Base-by-base conservation (phyloP, 2,113 vertebrate genomes). In the Centrocercus urophasianus region DNA sequence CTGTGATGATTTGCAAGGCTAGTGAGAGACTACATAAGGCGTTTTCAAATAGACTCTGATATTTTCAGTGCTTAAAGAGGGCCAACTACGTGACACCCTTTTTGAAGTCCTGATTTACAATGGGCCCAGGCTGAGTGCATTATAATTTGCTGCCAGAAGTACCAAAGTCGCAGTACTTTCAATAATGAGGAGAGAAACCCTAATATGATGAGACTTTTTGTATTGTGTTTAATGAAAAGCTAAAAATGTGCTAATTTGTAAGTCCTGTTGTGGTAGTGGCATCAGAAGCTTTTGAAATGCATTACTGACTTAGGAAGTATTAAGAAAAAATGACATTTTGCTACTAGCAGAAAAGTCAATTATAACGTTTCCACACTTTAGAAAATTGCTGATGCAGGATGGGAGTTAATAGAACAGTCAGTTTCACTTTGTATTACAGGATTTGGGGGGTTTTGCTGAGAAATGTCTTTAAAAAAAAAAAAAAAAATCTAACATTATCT, bases 1-100 rank as follows among this genome's bases (percentile, higher is more conserved):
- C 96, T 96, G 97, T 9, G 93, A 96, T 97, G 97, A 98, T 98
- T 98, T 97, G 97, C 97, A 97, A 98, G 96, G 96, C 96, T 95
- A 90, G 93, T 89, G 93, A 93, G 93, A 93, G 94, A 74, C 90
- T 92, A 63, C 96, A 96, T 72, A 69, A 96, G 95, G 96, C 57
- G 30, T 97, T 97, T 97, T 95, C 95, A 77, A 96, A 96, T 89
- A 97, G 96, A 97, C 96, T 93, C 93, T 90, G 61, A 97, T 93
- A 96, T 97, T 91, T 96, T 95, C 78, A 74, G 65, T 86, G 94
- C 97, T 94, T 96, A 93, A 96, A 96, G 95, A 95, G 92, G 96
- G 92, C 90, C 88, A 17, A 96, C 94, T 93, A 87, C 48, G 59
- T 91, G 93, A 93, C 71, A 73, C 88, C 86, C 54, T 95, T 97